Conservation (phyloP, 2,113 vertebrate genomes). For the Thomomys bottae region DNA sequence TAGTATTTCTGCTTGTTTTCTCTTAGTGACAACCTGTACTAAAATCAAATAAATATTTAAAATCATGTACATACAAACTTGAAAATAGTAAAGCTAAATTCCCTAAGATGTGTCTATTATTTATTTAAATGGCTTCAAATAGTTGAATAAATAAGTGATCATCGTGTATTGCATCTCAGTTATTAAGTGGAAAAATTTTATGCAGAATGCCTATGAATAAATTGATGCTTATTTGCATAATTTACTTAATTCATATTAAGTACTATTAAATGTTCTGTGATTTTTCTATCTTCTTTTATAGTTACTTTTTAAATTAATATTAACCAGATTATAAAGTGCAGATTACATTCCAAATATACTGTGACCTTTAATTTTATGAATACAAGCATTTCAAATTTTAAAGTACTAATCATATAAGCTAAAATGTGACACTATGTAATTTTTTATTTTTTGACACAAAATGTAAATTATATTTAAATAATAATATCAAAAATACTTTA, state of each 20-base stretch:
- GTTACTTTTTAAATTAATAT: conserved; percentile 58
- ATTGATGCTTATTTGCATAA: conserved; percentile 57
- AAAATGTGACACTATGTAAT: background rate
- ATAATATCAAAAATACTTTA: conserved; percentile 28
- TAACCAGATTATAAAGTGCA: conserved; percentile 44
- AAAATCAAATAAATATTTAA: conserved; percentile 43
- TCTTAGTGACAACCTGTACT: background rate
- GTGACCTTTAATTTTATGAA: conserved; percentile 70
- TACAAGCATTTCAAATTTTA: conserved; percentile 58
- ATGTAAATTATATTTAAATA: conserved; percentile 37
- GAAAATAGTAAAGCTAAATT: conserved; percentile 17
- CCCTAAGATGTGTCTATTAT: background rate
- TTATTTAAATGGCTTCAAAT: conserved; percentile 41
- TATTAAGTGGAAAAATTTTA: conserved; percentile 24
- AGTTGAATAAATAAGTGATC: conserved; percentile 56
- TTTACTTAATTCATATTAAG: conserved; percentile 42
- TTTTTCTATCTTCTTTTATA: conserved; percentile 47
- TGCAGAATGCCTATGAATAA: conserved; percentile 1
- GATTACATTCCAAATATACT: conserved; percentile 49
- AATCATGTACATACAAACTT: background rate
- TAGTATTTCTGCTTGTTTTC: conserved; percentile 1
- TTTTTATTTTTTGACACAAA: conserved; percentile 33
- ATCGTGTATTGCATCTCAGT: background rate
- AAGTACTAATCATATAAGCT: conserved; percentile 34
- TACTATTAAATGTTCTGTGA: conserved; percentile 54